These are phyloP conservation scores for Malacoctenus gilli DNA, from an alignment of 2,797 vertebrate genomes.

Conservation along the genomic window DNA sequence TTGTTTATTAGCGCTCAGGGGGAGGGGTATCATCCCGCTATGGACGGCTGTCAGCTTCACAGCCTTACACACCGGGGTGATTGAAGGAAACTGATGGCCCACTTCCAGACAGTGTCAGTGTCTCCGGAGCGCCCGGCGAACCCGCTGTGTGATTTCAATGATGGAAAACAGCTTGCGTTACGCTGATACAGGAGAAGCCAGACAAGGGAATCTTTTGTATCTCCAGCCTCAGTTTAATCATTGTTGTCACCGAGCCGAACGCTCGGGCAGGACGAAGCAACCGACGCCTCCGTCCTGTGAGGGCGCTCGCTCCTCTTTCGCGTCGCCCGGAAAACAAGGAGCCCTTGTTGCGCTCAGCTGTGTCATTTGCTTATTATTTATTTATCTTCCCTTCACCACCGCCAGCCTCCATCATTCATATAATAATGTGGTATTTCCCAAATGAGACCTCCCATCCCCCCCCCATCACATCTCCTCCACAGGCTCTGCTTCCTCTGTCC, in stretches of 20 bases:
- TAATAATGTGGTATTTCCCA: constrained; percentile 73
- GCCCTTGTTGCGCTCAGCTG: constrained; percentile 27
- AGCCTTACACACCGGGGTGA: constrained; percentile 66
- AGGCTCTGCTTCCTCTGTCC: constrained; percentile 6
- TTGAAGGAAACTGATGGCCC: constrained; percentile 72
- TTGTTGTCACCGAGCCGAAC: constrained; percentile 44
- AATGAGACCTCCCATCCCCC: constrained; percentile 67
- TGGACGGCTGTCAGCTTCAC: constrained; percentile 65
- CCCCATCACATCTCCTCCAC: constrained; percentile 4
- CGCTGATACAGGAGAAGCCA: constrained; percentile 59
- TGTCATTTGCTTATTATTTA: constrained; percentile 73
- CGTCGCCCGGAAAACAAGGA: constrained; percentile 33
- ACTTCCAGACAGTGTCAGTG: constrained; percentile 75
- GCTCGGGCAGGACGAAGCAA: constrained; percentile 26
- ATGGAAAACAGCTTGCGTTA: constrained; percentile 67
- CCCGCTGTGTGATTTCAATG: constrained; percentile 60
- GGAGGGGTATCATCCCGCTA: constrained; percentile 53
- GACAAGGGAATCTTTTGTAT: constrained; percentile 57
- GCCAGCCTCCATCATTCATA: constrained; percentile 57
- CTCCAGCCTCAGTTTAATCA: constrained; percentile 39
- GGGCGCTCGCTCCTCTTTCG: not conserved
- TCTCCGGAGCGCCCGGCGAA: constrained; percentile 53
- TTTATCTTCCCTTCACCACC: constrained; percentile 68
- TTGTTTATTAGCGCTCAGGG: constrained; percentile 67
- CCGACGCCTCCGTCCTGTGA: constrained; percentile 25